phyloP scores from a whole-genome alignment of 2,113 vertebrate genomes.

The Microtus ochrogaster region DNA sequence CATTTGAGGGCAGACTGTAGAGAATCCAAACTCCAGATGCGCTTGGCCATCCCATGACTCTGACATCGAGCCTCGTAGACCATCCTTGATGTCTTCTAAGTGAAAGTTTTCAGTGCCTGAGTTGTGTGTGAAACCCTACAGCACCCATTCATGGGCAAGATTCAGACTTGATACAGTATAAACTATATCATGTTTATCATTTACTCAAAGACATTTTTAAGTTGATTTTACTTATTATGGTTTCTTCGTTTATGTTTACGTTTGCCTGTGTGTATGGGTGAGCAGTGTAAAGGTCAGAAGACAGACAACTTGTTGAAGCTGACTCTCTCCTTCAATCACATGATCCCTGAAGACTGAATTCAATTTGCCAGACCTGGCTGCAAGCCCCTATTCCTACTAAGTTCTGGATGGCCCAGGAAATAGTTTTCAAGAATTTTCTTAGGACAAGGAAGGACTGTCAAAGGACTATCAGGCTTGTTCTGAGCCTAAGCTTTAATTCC shows the following conservation, averaged over 20 bases:
- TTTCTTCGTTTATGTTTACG: not conserved
- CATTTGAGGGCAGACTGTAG: not conserved
- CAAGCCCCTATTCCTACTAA: not conserved
- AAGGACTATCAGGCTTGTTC: not conserved
- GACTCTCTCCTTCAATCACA: not conserved
- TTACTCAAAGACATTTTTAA: not conserved
- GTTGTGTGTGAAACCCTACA: not conserved
- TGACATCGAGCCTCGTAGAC: not conserved
- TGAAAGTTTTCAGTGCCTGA: not conserved
- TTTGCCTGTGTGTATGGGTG: not conserved
- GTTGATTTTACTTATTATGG: not conserved
- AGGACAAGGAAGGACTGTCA: not conserved
- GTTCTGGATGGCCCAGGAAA: slow-evolving; percentile 3
- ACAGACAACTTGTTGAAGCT: not conserved
- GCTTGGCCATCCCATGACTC: not conserved
- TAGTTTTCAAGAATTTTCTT: slow-evolving; percentile 23
- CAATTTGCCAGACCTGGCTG: not conserved
- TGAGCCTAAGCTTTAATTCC: not conserved
- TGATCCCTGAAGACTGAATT: not conserved
- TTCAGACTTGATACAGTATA: not conserved
- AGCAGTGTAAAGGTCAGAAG: not conserved
- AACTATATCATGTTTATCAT: not conserved
- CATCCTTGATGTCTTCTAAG: not conserved
- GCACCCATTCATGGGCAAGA: not conserved
- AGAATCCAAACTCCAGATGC: not conserved